phyloP scores from a whole-genome alignment of 2,888 invertebrate genomes.

The Noctua fimbriata region DNA sequence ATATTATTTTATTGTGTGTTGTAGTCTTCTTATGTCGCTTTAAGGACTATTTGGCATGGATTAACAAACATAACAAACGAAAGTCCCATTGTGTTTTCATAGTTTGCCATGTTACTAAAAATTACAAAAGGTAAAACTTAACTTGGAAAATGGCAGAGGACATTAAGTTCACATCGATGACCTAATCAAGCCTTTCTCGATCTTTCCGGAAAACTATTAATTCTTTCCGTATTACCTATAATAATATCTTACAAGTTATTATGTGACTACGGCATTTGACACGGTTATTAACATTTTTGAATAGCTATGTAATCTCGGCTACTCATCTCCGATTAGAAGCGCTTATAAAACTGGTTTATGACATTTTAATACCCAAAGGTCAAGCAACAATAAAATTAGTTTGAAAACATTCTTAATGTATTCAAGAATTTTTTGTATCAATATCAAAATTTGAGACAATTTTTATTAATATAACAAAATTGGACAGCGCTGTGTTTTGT shows the following conservation, averaged over 20 bases:
- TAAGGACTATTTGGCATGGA: background rate
- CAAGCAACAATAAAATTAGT: conserved; percentile 34
- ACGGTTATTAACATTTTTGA: conserved; percentile 33
- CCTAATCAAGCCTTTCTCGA: background rate
- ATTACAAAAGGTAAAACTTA: background rate
- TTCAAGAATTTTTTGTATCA: conserved; percentile 16
- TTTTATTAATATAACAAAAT: background rate
- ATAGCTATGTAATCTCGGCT: conserved; percentile 3
- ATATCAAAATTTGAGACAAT: background rate
- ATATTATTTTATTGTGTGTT: no score
- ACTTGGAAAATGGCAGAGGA: background rate
- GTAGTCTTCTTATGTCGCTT: background rate
- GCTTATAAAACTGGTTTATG: conserved; percentile 47
- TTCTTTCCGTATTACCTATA: conserved; percentile 8
- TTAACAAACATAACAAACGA: background rate
- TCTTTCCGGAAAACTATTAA: background rate
- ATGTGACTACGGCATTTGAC: background rate
- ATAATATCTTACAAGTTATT: conserved; percentile 3
- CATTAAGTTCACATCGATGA: background rate
- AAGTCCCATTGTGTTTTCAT: background rate
- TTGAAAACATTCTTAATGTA: conserved; percentile 30
- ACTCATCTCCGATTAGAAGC: conserved; percentile 21
- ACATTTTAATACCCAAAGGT: conserved; percentile 50
- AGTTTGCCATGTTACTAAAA: background rate
- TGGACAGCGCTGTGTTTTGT: background rate